phyloP scores from a whole-genome alignment of 2,888 invertebrate species.

The Meandrusa payeni region DNA sequence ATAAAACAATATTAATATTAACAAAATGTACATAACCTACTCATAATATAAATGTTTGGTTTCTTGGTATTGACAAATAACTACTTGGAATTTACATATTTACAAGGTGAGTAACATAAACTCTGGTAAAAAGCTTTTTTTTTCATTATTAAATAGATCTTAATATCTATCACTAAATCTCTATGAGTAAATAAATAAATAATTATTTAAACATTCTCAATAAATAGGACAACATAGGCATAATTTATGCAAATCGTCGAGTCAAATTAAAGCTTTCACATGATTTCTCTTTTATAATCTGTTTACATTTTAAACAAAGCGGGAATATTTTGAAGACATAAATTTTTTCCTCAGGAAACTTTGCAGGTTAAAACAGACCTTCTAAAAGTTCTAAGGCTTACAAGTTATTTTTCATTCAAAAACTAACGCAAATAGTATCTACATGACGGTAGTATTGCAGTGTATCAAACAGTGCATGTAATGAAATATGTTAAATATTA shows the following conservation, averaged over 20 bases:
- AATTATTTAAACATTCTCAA: slow-evolving; percentile 42
- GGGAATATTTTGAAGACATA: too few species aligned
- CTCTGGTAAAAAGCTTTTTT: slow-evolving; percentile 63
- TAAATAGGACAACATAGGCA: slow-evolving; percentile 35
- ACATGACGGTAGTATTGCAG: too few species aligned
- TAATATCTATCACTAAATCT: slow-evolving; percentile 37
- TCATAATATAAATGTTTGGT: slow-evolving; percentile 73
- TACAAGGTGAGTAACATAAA: slow-evolving; percentile 67
- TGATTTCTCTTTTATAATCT: too few species aligned
- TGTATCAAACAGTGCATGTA: too few species aligned
- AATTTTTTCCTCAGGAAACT: too few species aligned
- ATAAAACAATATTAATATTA: slow-evolving; percentile 59
- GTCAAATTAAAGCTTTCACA: slow-evolving; percentile 20
- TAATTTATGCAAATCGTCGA: slow-evolving; percentile 17
- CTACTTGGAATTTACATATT: slow-evolving; percentile 78
- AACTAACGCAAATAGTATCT: too few species aligned
- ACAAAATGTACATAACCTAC: slow-evolving; percentile 74
- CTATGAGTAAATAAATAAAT: slow-evolving; percentile 68
- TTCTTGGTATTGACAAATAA: slow-evolving; percentile 73
- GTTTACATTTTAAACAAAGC: too few species aligned
- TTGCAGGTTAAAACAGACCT: too few species aligned
- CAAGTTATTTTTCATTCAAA: too few species aligned
- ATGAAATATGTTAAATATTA: too few species aligned
- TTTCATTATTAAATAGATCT: slow-evolving; percentile 39
- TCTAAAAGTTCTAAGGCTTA: too few species aligned